Percentiles rank a stretch among this genome's conserved stretches.
Evolutionary conservation across 1,140 invertebrate species (phyloP).

Genomic region (Rhyzopertha dominica): DNA sequence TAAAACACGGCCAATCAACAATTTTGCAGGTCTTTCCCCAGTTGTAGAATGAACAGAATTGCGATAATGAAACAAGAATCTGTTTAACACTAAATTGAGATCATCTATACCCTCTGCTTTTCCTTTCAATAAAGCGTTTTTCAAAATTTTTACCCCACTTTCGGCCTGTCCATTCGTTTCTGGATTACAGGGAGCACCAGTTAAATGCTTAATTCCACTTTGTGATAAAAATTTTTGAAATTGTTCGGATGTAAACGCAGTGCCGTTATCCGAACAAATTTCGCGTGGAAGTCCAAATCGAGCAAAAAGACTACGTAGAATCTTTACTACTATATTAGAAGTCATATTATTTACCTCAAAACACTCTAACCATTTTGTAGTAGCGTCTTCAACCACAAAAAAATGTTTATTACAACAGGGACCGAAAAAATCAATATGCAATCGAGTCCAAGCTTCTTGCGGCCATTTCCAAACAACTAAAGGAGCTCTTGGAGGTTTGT

Average conservation of each 20-base stretch:
- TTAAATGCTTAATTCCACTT: slow-evolving; percentile 35
- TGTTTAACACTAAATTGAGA: too few relatives aligned
- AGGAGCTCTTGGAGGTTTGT: slow-evolving; percentile 8
- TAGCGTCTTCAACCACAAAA: slow-evolving; percentile 12
- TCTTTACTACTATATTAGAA: neutral
- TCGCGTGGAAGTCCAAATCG: slow-evolving; percentile 36
- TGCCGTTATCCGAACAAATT: slow-evolving; percentile 39
- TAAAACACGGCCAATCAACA: too few relatives aligned
- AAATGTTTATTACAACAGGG: slow-evolving; percentile 12
- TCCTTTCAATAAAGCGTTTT: slow-evolving; percentile 38
- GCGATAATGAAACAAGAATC: too few relatives aligned
- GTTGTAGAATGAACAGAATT: too few relatives aligned
- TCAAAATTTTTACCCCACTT: slow-evolving; percentile 43
- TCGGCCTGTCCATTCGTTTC: slow-evolving; percentile 43
- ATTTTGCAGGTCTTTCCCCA: too few relatives aligned
- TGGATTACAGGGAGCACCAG: slow-evolving; percentile 37
- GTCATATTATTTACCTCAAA: slow-evolving; percentile 8
- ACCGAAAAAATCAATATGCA: slow-evolving; percentile 15
- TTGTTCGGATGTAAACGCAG: slow-evolving; percentile 29
- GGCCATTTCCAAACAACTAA: slow-evolving; percentile 10
- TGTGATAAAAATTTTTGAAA: slow-evolving; percentile 34
- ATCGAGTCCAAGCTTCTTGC: slow-evolving; percentile 5
- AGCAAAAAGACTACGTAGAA: slow-evolving; percentile 9
- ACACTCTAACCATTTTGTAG: slow-evolving; percentile 10
- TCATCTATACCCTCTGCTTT: too few relatives aligned